Evolutionary conservation across 2,888 invertebrate species (phyloP), one percentile per base, ranked within the genome.

Genomic region (Campaea margaritaria): DNA sequence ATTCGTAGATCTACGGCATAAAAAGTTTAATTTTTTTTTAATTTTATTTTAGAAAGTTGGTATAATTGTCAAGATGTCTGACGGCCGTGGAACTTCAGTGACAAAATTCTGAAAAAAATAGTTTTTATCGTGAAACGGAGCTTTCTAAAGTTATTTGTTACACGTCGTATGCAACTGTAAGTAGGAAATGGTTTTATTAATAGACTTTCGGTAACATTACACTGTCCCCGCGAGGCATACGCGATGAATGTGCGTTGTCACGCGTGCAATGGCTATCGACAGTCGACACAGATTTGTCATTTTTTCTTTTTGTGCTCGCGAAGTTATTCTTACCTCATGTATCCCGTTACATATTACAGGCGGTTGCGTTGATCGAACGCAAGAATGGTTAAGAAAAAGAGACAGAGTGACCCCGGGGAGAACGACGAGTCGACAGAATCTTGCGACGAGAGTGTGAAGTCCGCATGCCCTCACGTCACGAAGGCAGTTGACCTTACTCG

Each of bases 321-420:
- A 78, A 82, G 87, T 89, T 91, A 89, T 90, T 90, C 88, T 89
- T 91, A 89, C 82, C 84, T 86, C 84, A 79, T 85, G 89, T 90
- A 90, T 91, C 91, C 89, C 79, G 84, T 91, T 91, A 91, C 91
- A 83, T 89, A 76, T 86, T 90, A 76, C 90, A 91, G 91, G 81
- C 82, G 78, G 79, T 82, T 76, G 70, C 78, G 73, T 76, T 86
- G 80, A 84, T 82, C 70, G 74, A 79, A 78, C 78, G 79, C 75
- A 68, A 91, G 84, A 83, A 96, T 96, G 96, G 95, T 94, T 58
- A 96, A 95, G 89, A 96, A 95, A 93, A 94, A 95, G 92, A 94
- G 95, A 83, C 95, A 96, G 81, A 93, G 93, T 68, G 95, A 95
- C 73, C 94, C 94, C 36, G 92, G 92, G 46, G 94, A 93, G 69